A percentile compares a stretch with the other conserved stretches of the same genome.
Evolutionary conservation across 2,797 vertebrate species (phyloP).

Genomic region (Ataeniobius toweri): DNA sequence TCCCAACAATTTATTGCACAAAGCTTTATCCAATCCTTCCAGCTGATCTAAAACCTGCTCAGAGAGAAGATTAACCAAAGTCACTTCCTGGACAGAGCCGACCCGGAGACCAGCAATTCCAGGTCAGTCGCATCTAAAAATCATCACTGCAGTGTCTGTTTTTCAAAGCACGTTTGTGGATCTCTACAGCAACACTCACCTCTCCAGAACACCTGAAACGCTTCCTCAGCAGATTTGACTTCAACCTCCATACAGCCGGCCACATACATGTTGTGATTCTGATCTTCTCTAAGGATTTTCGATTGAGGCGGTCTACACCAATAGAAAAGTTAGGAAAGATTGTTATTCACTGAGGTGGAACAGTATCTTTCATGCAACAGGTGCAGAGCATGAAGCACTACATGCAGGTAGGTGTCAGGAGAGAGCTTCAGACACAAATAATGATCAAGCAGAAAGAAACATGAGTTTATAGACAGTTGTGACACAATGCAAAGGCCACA

Average conservation of each 20-base stretch:
- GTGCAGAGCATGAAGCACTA: background rate
- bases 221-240: conserved; percentile 96
- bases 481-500: conserved; percentile 40
- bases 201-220: conserved; percentile 97
- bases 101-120: conserved; percentile 74
- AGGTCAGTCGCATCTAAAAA: conserved; percentile 74
- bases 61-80: conserved; percentile 83
- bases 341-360: background rate
- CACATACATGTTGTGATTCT: conserved; percentile 98
- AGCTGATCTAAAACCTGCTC: conserved; percentile 59
- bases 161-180: background rate
- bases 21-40: background rate
- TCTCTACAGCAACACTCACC: conserved; percentile 75
- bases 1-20: background rate
- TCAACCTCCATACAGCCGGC: conserved; percentile 93
- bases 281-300: conserved; percentile 92
- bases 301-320: conserved; percentile 90
- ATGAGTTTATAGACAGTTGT: conserved; percentile 35
- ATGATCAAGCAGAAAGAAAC: conserved; percentile 22
- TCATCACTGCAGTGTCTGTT: conserved; percentile 75
- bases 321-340: background rate
- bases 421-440: conserved; percentile 30
- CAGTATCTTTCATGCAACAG: conserved; percentile 17
- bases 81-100: conserved; percentile 78
- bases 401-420: background rate